Conservation (phyloP, 2,797 vertebrate genomes). For the Leptodactylus fallax region DNA sequence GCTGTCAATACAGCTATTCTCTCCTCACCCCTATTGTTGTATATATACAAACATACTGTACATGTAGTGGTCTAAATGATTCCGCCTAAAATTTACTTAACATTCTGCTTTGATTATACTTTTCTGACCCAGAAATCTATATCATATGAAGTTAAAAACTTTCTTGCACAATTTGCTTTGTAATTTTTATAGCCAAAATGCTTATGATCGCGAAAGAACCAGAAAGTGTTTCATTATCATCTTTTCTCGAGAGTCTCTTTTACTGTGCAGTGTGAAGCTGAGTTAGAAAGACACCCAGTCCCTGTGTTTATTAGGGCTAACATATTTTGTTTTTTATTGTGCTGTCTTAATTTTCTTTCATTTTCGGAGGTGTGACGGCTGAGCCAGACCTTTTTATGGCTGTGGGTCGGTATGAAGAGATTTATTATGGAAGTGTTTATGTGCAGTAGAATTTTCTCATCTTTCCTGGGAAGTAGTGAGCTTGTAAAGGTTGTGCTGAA, state of each 20-base stretch:
- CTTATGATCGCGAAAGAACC: not conserved
- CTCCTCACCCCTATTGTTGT: too few species aligned
- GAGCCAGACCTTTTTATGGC: constrained; percentile 26
- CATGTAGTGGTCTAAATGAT: too few species aligned
- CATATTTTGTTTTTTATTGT: constrained; percentile 36
- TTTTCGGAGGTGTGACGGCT: constrained; percentile 35
- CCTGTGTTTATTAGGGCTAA: constrained; percentile 14
- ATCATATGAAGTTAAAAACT: not conserved
- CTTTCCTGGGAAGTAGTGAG: constrained; percentile 59
- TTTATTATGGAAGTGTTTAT: constrained; percentile 45
- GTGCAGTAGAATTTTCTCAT: constrained; percentile 42
- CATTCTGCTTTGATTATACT: too few species aligned
- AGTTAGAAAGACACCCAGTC: not conserved
- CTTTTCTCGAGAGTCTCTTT: not conserved
- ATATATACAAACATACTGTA: too few species aligned
- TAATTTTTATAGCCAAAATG: not conserved
- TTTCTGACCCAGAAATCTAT: not conserved
- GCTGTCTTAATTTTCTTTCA: constrained; percentile 37
- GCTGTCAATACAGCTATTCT: too few species aligned
- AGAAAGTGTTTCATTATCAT: constrained; percentile 29
- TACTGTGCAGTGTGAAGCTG: not conserved
- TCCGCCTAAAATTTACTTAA: too few species aligned
- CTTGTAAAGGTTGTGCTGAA: constrained; percentile 60
- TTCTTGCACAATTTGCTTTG: not conserved
- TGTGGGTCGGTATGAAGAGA: constrained; percentile 3